Evolutionary conservation across 1,140 invertebrate species (phyloP), one percentile per base, ranked within the genome.

Genomic region (Dreissena polymorpha): DNA sequence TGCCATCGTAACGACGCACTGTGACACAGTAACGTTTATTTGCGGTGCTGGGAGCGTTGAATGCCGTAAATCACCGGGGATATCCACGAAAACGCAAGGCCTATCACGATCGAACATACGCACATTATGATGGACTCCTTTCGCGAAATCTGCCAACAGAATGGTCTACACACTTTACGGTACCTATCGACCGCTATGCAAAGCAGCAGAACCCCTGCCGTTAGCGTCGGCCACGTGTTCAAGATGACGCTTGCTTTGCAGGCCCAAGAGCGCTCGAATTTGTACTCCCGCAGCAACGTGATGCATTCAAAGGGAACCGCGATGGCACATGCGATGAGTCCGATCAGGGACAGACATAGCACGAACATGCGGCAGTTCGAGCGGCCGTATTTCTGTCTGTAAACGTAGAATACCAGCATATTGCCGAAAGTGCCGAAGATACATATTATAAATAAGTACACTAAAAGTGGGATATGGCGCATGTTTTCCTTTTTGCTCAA

Each of bases 351-450:
- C n/a, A n/a, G n/a, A n/a, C n/a, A n/a, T n/a, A n/a, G n/a, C n/a
- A n/a, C n/a, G n/a, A n/a, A n/a, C n/a, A n/a, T n/a, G n/a, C n/a
- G n/a, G n/a, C n/a, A n/a, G n/a, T n/a, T n/a, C n/a, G 63, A 74
- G 18, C 21, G 8, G 3, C 13, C n/a, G 23, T 74, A 85, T 49
- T 73, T 65, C 21, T 25, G 57, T n/a, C 72, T 68, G 72, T 85
- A 85, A 10, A 85, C 49, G 39, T 85, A 85, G 18, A 71, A 85
- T 7, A 85, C 84, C 2, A 85, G 49, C 13, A 13, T 21, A 27
- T 85, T 85, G 13, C 84, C 84, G 7, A 76, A 0, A 16, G 25
- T 55, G 1, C 78, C 84, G n/a, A n/a, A n/a, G n/a, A n/a, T n/a
- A n/a, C n/a, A n/a, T n/a, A n/a, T n/a, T n/a, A n/a, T n/a, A n/a